Base-by-base conservation (phyloP, 2,797 vertebrate species). In the Helostoma temminkii region DNA sequence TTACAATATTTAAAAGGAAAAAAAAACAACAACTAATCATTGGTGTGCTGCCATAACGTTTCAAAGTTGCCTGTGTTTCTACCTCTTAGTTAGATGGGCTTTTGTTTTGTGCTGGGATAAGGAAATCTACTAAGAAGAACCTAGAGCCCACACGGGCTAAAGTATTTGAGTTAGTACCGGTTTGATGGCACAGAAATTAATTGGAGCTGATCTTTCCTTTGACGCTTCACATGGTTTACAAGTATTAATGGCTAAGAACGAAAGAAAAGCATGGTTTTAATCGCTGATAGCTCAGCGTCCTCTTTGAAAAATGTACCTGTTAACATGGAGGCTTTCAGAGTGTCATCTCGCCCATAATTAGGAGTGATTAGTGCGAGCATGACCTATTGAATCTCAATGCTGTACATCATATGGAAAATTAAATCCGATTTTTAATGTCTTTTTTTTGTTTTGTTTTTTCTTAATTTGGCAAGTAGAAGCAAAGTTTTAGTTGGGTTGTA, bases 61-160 rank as follows among this genome's bases (percentile, higher is more conserved):
- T 86, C 75, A 78, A 69, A 94, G 94, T 95, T 95, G 95, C 96
- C 96, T 95, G 94, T 96, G 95, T 96, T 96, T 97, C 96, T 97
- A 98, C 97, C 97, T 98, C 96, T 95, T 96, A 96, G 94, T 95
- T 84, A 94, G 86, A 96, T 95, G 94, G 95, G 95, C 94, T 95
- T 95, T 78, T 67, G 39, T 62, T 92, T 93, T 92, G 93, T 95
- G 93, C 92, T 94, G 93, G 93, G 93, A 95, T 95, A 18, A 78
- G 93, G 93, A 95, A 91, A 93, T 91, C 91, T 60, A 50, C 25
- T 30, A 64, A 55, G 22, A 67, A 80, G 50, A 77, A 66, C 58
- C 57, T 46, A 21, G 25, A 83, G 90, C 93, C 91, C 93, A 90
- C 90, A 90, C 92, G 94, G 12, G 90, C 92, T 93, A 89, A 94